Evolutionary conservation across 2,113 vertebrate genomes (phyloP).

Genomic region (Oryzias curvinotus): DNA sequence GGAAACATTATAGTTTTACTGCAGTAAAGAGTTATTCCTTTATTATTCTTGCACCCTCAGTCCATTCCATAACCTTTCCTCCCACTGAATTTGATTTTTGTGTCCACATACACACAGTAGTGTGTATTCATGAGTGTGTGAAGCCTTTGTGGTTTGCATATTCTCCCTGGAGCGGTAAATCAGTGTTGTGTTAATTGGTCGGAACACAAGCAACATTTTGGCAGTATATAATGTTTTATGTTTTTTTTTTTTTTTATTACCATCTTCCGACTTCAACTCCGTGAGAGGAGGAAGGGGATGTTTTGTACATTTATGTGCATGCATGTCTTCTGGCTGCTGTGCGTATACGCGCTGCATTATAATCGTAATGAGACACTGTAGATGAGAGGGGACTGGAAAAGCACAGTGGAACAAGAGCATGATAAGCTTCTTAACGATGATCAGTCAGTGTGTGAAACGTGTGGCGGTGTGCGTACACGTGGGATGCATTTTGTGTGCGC

Average conservation of each 20-base stretch:
- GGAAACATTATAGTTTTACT: background rate
- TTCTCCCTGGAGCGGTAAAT: constrained; percentile 54
- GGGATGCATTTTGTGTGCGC: constrained; percentile 15
- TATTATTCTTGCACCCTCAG: constrained; percentile 18
- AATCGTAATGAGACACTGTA: constrained; percentile 65
- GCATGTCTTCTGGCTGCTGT: constrained; percentile 20
- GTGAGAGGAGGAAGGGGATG: constrained; percentile 33
- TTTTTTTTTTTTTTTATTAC: constrained; percentile 69
- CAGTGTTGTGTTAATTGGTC: constrained; percentile 70
- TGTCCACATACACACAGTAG: constrained; percentile 16
- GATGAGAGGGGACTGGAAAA: constrained; percentile 71
- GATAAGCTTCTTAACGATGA: constrained; percentile 76
- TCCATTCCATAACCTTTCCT: constrained; percentile 10
- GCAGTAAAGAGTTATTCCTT: constrained; percentile 36
- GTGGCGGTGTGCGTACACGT: constrained; percentile 30
- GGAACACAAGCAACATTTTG: constrained; percentile 73
- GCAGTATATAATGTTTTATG: constrained; percentile 79
- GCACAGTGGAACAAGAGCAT: constrained; percentile 70
- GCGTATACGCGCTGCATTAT: constrained; percentile 64
- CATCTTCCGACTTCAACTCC: constrained; percentile 60
- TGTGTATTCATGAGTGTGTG: constrained; percentile 15
- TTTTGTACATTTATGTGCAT: constrained; percentile 17
- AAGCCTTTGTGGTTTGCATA: constrained; percentile 22
- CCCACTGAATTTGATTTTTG: constrained; percentile 5
- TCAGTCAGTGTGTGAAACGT: constrained; percentile 59